Evolutionary conservation across 1,140 invertebrate genomes (phyloP).

Genomic region (Trichonephila clavata): DNA sequence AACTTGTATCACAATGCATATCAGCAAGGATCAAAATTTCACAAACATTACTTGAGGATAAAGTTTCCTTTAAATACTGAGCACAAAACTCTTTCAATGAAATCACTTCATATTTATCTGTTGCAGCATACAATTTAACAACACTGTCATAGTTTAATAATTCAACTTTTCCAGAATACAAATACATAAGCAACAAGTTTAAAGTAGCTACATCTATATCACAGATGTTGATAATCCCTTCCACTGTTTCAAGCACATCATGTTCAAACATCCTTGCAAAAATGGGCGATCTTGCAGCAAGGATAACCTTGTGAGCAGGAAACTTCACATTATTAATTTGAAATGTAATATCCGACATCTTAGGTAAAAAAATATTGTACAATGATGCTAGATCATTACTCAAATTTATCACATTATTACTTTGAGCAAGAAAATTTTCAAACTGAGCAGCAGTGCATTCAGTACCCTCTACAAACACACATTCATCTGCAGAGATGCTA

Average conservation of each 20-base stretch:
- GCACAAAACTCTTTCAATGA: slow-evolving; percentile 9
- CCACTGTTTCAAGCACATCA: slow-evolving; percentile 72
- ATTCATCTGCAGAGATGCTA: neutral
- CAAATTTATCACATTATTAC: neutral
- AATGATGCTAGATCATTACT: neutral
- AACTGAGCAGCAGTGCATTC: too few species aligned
- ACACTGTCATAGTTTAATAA: slow-evolving; percentile 5
- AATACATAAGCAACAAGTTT: slow-evolving; percentile 51
- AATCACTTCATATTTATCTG: slow-evolving; percentile 41
- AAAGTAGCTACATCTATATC: slow-evolving; percentile 68
- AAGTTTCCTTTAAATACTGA: neutral
- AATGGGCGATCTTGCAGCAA: slow-evolving; percentile 77
- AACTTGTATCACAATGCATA: slow-evolving; percentile 7
- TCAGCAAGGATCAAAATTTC: slow-evolving; percentile 18
- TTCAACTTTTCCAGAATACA: slow-evolving; percentile 50
- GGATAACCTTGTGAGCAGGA: slow-evolving; percentile 76
- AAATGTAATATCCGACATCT: neutral
- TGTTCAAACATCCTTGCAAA: slow-evolving; percentile 78
- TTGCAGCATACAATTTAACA: neutral
- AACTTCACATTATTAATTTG: slow-evolving; percentile 9
- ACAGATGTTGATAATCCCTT: slow-evolving; percentile 68
- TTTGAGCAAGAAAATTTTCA: neutral
- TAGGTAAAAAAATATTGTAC: neutral
- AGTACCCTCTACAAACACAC: neutral
- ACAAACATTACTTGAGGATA: slow-evolving; percentile 6